phyloP scores from a whole-genome alignment of 2,797 vertebrate species.

The Acipenser ruthenus region DNA sequence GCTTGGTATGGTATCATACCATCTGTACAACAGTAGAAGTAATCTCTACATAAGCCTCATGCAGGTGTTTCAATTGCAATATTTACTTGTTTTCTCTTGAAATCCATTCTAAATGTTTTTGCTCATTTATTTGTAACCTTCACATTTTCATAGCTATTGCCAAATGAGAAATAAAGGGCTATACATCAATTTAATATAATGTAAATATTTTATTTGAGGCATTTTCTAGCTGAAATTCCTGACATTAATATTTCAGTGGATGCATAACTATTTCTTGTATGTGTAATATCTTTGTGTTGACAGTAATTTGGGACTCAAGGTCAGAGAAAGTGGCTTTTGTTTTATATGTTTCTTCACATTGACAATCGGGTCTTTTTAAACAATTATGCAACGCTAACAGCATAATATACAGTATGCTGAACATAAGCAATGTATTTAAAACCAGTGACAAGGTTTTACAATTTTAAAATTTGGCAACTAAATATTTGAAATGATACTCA shows the following conservation, averaged over 20 bases:
- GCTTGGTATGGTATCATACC: no score
- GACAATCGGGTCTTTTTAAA: no score
- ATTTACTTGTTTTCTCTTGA: background rate
- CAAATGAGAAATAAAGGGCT: conserved; percentile 7
- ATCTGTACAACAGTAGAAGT: no score
- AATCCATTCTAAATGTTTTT: background rate
- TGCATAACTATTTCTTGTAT: conserved; percentile 40
- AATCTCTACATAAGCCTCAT: no score
- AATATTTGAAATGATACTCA: conserved; percentile 31
- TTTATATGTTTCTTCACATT: no score
- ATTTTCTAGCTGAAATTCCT: conserved; percentile 45
- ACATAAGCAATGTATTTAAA: no score
- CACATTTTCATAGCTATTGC: background rate
- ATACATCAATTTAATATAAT: conserved; percentile 36
- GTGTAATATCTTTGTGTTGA: conserved; percentile 36
- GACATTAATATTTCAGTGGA: conserved; percentile 42
- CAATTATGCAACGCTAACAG: no score
- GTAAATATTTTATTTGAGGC: conserved; percentile 39
- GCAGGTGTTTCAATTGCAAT: no score
- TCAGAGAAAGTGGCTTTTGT: conserved; percentile 31
- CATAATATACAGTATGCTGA: no score
- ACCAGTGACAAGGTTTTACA: no score
- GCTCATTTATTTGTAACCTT: conserved; percentile 1
- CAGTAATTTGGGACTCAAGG: conserved; percentile 45
- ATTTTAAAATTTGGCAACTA: background rate